A percentile compares a stretch with the other conserved stretches of the same genome.
Conservation (phyloP, 2,797 vertebrate genomes). For the Brachyalestes nurse region DNA sequence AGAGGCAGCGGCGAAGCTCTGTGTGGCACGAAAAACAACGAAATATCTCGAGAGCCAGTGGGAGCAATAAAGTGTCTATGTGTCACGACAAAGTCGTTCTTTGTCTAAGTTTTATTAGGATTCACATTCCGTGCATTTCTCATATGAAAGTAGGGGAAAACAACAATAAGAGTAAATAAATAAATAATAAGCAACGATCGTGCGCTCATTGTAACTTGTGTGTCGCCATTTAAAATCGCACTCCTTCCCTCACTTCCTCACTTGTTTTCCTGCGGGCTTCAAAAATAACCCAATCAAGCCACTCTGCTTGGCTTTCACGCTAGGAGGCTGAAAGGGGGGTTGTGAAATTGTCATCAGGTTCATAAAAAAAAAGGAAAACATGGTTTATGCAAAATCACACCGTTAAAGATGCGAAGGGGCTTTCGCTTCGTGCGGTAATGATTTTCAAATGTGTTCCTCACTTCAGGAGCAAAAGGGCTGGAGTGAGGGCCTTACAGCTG, state of each 20-base stretch:
- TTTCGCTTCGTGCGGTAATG: constrained; percentile 77
- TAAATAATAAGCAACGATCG: constrained; percentile 24
- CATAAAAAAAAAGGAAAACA: constrained; percentile 48
- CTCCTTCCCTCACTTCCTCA: constrained; percentile 39
- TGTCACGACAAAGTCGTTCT: constrained; percentile 38
- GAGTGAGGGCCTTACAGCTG: constrained; percentile 79
- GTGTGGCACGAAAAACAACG: not conserved
- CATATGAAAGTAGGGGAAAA: not conserved
- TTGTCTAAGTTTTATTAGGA: constrained; percentile 28
- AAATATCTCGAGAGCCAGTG: constrained; percentile 10
- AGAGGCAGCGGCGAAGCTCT: constrained; percentile 20
- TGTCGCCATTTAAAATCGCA: constrained; percentile 46
- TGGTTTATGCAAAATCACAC: constrained; percentile 57
- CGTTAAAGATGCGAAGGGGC: constrained; percentile 79
- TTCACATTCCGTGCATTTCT: constrained; percentile 8
- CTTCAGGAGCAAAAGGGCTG: constrained; percentile 76
- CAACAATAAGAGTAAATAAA: not conserved
- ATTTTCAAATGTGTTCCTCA: constrained; percentile 83
- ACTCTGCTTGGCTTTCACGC: constrained; percentile 56
- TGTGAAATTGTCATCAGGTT: constrained; percentile 59
- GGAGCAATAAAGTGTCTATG: constrained; percentile 9
- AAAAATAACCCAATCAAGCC: constrained; percentile 63
- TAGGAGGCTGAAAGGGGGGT: constrained; percentile 54
- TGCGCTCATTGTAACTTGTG: constrained; percentile 37
- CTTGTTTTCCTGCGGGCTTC: constrained; percentile 54